Conservation (phyloP, 2,888 invertebrate species). For the Scrobipalpa atriplicella region DNA sequence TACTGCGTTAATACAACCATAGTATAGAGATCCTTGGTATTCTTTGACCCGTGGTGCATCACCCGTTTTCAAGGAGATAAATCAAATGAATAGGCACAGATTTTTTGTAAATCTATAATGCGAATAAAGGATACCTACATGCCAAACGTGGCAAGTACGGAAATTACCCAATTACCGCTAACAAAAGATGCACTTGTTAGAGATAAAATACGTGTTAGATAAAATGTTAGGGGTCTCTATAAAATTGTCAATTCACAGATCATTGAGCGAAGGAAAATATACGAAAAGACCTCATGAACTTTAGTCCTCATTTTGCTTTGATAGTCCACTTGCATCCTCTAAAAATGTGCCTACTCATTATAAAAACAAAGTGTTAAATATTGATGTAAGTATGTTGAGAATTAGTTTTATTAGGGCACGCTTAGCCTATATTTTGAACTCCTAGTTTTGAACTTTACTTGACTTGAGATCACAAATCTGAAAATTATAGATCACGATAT, state of each 20-base stretch:
- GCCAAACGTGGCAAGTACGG: no score
- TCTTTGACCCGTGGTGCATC: neutral
- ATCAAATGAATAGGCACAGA: no score
- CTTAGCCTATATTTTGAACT: no score
- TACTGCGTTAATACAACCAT: conserved; percentile 25
- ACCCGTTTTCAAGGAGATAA: neutral
- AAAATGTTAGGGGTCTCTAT: neutral
- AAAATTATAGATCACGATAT: neutral
- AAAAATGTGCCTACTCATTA: neutral
- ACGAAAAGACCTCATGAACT: conserved; percentile 39
- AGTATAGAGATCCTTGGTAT: neutral
- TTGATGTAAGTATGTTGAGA: no score
- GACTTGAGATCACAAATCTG: no score
- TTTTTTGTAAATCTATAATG: no score
- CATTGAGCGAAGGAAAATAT: conserved; percentile 41
- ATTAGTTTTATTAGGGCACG: no score
- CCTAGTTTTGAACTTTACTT: no score
- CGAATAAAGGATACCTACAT: no score
- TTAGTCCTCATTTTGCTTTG: conserved; percentile 39
- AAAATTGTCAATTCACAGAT: conserved; percentile 34
- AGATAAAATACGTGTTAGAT: neutral
- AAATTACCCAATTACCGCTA: no score
- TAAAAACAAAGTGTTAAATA: neutral
- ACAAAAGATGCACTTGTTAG: no score
- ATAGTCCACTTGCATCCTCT: conserved; percentile 25